Base-by-base conservation (phyloP, 2,113 vertebrate genomes). In the Saiga tatarica region DNA sequence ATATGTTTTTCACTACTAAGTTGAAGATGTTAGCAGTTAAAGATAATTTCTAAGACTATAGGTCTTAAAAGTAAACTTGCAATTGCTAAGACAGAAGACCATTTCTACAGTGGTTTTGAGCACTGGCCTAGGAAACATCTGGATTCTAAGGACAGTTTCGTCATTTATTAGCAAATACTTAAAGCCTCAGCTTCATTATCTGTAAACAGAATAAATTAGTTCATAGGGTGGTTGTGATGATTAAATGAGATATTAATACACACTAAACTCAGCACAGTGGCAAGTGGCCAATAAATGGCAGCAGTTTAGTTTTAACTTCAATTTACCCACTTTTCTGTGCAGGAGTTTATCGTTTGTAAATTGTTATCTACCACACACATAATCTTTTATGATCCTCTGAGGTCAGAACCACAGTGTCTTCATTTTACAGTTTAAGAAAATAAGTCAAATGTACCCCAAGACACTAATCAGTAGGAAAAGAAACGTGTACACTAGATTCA, bases 61-160 rank as follows among this genome's bases (percentile, higher is more conserved):
- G 78, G 42, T 92, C 57, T 94, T 86, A 92, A 95, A 97, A 97
- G 36, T 93, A 89, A 95, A 67, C 84, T 92, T 94, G 82, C 4
- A 95, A 86, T 52, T 89, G 83, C 55, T 78, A 86, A 93, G n/a
- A 55, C 30, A 94, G 87, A 94, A 67, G 74, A 92, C 71, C 79
- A 92, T 89, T 87, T 91, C 93, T 55, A 74, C 17, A 91, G 78
- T 64, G 57, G 76, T 91, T 96, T 74, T 85, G 10, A 57, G 82
- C 45, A 78, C 33, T 42, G 45, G 57, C n/a, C 59, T 91, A 93
- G n/a, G 85, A 95, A 95, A 95, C 15, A 57, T 45, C 50, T 79
- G 14, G 28, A 88, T 64, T 93, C 79, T 94, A 79, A 87, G 47
- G 42, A 64, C 14, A 93, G 33, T 89, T 97, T 88, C 92, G 42